These are phyloP conservation scores for Euleptes europaea DNA, from an alignment of 2,113 vertebrate species.

Conservation along the genomic window DNA sequence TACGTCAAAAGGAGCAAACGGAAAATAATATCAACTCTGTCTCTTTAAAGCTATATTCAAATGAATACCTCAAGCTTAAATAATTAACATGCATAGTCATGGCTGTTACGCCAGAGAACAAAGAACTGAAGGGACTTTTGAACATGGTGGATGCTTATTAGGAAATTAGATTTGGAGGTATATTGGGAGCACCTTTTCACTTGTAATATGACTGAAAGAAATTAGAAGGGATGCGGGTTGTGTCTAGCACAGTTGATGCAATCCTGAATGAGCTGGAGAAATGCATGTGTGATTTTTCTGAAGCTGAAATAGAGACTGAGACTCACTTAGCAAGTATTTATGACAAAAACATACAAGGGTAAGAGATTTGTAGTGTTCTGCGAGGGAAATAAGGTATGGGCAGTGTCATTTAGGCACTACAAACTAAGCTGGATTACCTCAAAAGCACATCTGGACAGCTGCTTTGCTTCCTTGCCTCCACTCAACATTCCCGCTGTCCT, in stretches of 20 bases:
- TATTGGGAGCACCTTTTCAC: slow-evolving; percentile 9
- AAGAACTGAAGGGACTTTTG: slow-evolving; percentile 38
- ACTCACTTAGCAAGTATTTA: not conserved
- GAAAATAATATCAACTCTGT: slow-evolving; percentile 55
- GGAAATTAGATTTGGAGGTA: slow-evolving; percentile 35
- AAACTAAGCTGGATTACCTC: not conserved
- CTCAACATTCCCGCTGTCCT: not conserved
- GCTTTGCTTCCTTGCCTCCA: not conserved
- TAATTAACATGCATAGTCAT: slow-evolving; percentile 40
- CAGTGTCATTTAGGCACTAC: not conserved
- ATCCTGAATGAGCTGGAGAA: slow-evolving; percentile 3
- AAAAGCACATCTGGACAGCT: not conserved
- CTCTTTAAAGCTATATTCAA: slow-evolving; percentile 46
- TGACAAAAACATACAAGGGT: not conserved
- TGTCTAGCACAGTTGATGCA: not conserved
- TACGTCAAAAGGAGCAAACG: slow-evolving; percentile 39
- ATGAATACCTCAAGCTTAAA: slow-evolving; percentile 41
- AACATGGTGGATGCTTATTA: slow-evolving; percentile 1
- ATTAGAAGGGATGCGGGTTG: slow-evolving; percentile 23
- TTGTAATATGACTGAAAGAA: slow-evolving; percentile 38
- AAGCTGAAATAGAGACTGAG: slow-evolving; percentile 8
- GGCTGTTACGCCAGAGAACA: slow-evolving; percentile 27
- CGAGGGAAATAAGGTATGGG: not conserved
- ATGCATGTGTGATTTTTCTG: not conserved
- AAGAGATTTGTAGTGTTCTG: not conserved